Evolutionary conservation across 2,888 invertebrate genomes (phyloP).

Genomic region (Nebria brevicollis): DNA sequence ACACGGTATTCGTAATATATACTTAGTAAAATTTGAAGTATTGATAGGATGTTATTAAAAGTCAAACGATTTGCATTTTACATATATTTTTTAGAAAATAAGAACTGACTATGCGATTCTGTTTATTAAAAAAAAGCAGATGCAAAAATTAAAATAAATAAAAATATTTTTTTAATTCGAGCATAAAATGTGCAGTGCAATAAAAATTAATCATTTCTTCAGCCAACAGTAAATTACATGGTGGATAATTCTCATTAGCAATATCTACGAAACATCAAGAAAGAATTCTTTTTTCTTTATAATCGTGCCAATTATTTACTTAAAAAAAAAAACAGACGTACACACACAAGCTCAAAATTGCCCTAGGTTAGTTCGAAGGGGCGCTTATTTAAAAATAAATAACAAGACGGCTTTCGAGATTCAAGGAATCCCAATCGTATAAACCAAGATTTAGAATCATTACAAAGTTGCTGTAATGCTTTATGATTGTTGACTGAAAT

Average conservation of each 20-base stretch:
- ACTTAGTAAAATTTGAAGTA: no score
- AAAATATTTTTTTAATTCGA: not conserved
- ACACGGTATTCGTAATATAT: no score
- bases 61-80: no score
- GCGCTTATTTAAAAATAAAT: not conserved
- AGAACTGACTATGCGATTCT: no score
- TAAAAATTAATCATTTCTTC: slow-evolving; percentile 1
- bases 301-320: not conserved
- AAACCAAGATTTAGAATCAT: not conserved
- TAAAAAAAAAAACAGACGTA: not conserved
- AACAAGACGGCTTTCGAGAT: not conserved
- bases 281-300: not conserved
- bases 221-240: not conserved
- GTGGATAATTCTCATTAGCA: slow-evolving; percentile 1
- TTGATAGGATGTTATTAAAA: no score
- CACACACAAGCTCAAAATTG: not conserved
- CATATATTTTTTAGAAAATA: no score
- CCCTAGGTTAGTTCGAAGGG: slow-evolving; percentile 1
- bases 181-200: not conserved
- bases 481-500: no score
- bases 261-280: not conserved
- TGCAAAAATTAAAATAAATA: not conserved
- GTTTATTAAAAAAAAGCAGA: not conserved
- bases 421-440: not conserved
- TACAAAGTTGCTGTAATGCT: not conserved